phyloP scores from a whole-genome alignment of 2,797 vertebrate genomes.

The Epinephelus awoara region DNA sequence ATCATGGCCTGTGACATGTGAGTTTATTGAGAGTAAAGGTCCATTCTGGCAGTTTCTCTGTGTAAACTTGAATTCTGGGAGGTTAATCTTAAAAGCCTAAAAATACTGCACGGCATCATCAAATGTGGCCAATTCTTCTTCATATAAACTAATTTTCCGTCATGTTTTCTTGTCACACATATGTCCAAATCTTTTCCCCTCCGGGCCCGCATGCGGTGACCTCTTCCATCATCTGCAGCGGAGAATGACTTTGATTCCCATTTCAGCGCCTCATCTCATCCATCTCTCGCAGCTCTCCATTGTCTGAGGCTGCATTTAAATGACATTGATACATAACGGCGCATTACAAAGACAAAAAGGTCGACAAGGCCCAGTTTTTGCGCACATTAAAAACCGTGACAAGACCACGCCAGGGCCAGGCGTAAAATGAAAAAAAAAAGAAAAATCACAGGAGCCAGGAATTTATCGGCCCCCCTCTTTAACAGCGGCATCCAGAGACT shows the following conservation, averaged over 20 bases:
- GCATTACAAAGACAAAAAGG: slow-evolving; percentile 79
- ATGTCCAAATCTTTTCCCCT: slow-evolving; percentile 42
- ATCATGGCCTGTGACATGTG: slow-evolving; percentile 19
- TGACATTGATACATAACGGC: slow-evolving; percentile 79
- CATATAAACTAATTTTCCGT: slow-evolving; percentile 47
- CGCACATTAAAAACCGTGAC: slow-evolving; percentile 65
- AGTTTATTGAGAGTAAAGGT: slow-evolving; percentile 14
- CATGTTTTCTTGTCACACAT: slow-evolving; percentile 62
- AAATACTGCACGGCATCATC: slow-evolving; percentile 2
- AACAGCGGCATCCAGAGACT: slow-evolving; percentile 57
- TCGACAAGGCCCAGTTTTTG: slow-evolving; percentile 63
- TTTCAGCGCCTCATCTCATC: slow-evolving; percentile 71
- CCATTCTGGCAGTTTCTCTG: background rate
- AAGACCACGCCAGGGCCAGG: slow-evolving; percentile 33
- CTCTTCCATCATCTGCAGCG: slow-evolving; percentile 75
- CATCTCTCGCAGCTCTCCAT: slow-evolving; percentile 73
- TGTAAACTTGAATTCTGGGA: background rate
- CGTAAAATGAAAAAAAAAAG: slow-evolving; percentile 65
- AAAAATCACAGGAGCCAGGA: slow-evolving; percentile 57
- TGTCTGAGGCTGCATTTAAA: slow-evolving; percentile 73
- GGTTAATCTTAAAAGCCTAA: background rate
- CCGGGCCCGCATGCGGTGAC: slow-evolving; percentile 41
- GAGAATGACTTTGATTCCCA: slow-evolving; percentile 78
- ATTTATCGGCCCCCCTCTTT: slow-evolving; percentile 47
- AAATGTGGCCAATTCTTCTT: slow-evolving; percentile 33